Conservation (phyloP, 2,888 invertebrate species). For the Gortyna flavago region DNA sequence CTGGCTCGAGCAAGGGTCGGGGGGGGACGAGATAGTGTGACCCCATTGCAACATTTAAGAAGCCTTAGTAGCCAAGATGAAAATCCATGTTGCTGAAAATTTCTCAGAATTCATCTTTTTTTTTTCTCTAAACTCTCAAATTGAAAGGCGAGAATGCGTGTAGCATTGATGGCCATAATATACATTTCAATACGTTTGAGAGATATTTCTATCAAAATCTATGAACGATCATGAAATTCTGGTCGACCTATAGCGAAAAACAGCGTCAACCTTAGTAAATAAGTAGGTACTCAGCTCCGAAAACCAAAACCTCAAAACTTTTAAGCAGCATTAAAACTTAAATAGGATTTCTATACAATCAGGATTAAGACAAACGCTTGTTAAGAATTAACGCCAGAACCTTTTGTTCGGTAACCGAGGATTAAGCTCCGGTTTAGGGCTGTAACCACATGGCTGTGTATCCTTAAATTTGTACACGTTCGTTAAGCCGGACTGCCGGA, state of each 20-base stretch:
- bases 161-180: neutral
- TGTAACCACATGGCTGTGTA: slow-evolving; percentile 74
- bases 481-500: slow-evolving; percentile 77
- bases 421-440: slow-evolving; percentile 73
- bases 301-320: slow-evolving; percentile 61
- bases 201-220: neutral
- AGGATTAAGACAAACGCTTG: slow-evolving; percentile 69
- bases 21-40: too few species aligned
- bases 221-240: neutral
- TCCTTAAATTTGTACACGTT: slow-evolving; percentile 85
- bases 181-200: neutral
- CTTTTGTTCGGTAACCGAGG: slow-evolving; percentile 70
- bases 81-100: neutral
- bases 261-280: slow-evolving; percentile 34
- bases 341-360: slow-evolving; percentile 66
- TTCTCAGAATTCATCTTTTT: neutral
- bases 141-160: neutral
- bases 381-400: slow-evolving; percentile 68
- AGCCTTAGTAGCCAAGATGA: neutral
- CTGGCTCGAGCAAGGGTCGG: too few species aligned
- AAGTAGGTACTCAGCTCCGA: slow-evolving; percentile 28
- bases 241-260: slow-evolving; percentile 4
- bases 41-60: neutral
- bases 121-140: neutral
- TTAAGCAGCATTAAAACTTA: slow-evolving; percentile 64